phyloP scores from a whole-genome alignment of 92 coral and sea anemone genomes.

The Bergia puertoricense region DNA sequence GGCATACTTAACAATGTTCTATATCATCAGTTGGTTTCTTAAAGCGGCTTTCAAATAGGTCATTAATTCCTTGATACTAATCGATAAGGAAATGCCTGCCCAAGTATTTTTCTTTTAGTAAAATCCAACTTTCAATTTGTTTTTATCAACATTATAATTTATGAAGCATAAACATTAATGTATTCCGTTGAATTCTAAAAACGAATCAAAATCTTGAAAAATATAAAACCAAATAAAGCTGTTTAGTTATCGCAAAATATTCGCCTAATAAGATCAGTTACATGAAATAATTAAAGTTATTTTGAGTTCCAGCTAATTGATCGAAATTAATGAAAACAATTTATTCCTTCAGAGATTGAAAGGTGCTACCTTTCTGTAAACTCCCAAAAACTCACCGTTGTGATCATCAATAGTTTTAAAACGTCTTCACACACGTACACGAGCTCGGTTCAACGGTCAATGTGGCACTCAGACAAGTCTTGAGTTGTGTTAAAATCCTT shows the following conservation, averaged over 20 bases:
- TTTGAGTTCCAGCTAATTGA: not conserved
- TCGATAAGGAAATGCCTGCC: not conserved
- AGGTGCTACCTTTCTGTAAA: no score
- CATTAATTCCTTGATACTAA: no score
- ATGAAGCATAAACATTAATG: not conserved
- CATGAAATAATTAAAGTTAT: not conserved
- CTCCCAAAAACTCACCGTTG: not conserved
- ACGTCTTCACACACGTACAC: not conserved
- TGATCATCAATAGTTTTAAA: not conserved
- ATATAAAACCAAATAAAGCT: not conserved
- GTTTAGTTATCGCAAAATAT: not conserved
- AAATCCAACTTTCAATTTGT: not conserved
- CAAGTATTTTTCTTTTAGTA: not conserved
- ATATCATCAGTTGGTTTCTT: not conserved
- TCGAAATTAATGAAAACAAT: no score
- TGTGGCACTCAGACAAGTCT: not conserved
- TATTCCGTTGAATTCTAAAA: not conserved
- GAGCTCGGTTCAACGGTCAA: not conserved
- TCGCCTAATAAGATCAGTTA: no score
- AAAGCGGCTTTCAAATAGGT: not conserved
- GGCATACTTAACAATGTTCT: no score
- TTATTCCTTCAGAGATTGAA: not conserved
- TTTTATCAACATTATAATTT: not conserved
- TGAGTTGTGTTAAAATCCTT: no score
- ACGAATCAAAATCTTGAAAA: no score